phyloP scores from a whole-genome alignment of 2,113 vertebrate species.

The Columba janthina region DNA sequence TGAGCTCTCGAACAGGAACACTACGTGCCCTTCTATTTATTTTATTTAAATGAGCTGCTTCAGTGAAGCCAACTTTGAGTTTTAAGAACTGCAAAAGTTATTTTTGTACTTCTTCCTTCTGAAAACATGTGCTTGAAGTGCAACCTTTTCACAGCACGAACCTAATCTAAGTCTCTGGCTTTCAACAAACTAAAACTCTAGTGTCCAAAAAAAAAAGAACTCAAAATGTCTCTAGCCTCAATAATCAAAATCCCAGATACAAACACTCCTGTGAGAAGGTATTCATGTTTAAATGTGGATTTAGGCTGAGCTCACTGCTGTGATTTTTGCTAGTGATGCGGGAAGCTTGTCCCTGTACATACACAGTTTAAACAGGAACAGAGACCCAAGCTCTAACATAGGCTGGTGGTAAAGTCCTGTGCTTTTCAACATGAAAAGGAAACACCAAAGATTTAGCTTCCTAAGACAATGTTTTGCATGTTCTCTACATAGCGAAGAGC shows the following conservation, averaged over 20 bases:
- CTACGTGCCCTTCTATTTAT: neutral
- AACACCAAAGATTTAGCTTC: neutral
- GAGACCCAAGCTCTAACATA: neutral
- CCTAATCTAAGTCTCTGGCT: neutral
- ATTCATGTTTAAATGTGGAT: neutral
- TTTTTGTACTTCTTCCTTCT: neutral
- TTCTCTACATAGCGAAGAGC: neutral
- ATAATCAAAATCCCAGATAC: neutral
- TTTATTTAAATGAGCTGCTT: neutral
- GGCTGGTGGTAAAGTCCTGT: neutral
- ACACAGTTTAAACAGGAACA: constrained; percentile 30
- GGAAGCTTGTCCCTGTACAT: neutral
- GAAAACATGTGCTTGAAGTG: neutral
- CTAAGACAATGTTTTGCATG: neutral
- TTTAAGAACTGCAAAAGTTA: neutral
- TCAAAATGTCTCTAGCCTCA: neutral
- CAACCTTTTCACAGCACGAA: neutral
- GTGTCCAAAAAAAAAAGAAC: neutral
- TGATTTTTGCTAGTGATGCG: neutral
- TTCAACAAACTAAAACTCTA: neutral
- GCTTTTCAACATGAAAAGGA: constrained; percentile 40
- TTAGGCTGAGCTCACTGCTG: neutral
- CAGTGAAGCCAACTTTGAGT: neutral
- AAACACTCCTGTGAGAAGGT: constrained; percentile 3
- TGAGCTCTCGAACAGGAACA: neutral